These are phyloP conservation scores for Rhagoletis zephyria DNA, from an alignment of 1,140 invertebrate genomes.

Conservation along the genomic window DNA sequence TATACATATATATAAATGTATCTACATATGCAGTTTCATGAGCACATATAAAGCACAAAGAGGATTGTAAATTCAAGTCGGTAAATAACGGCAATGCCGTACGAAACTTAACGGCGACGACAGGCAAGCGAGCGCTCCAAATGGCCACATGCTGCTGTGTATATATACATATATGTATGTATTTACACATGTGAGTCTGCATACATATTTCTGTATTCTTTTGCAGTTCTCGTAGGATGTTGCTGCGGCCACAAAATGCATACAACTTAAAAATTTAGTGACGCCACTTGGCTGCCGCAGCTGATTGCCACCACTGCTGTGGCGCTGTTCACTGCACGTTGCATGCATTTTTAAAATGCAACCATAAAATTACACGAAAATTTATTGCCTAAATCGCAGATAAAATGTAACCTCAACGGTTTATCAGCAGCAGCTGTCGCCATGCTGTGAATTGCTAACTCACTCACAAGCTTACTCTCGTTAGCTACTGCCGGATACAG, in stretches of 20 bases:
- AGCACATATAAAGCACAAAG: neutral
- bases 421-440: slow-evolving; percentile 48
- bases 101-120: neutral
- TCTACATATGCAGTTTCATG: neutral
- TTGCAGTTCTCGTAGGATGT: neutral
- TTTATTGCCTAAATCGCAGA: slow-evolving; percentile 53
- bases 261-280: slow-evolving; percentile 24
- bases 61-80: slow-evolving; percentile 1
- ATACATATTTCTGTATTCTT: too few relatives aligned
- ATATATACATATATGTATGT: neutral
- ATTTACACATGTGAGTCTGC: neutral
- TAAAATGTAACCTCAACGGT: slow-evolving; percentile 53
- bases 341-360: slow-evolving; percentile 29
- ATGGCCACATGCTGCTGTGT: neutral
- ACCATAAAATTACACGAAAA: slow-evolving; percentile 53
- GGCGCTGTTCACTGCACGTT: neutral
- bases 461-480: slow-evolving; percentile 4
- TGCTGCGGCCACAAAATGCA: slow-evolving; percentile 1
- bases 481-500: neutral
- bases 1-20: neutral
- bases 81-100: slow-evolving; percentile 26
- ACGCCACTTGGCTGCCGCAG: neutral
- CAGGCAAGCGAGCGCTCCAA: neutral
- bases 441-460: slow-evolving; percentile 46
- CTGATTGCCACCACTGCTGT: neutral